Evolutionary conservation across 2,888 invertebrate species (phyloP).

Genomic region (Apoderus coryli): DNA sequence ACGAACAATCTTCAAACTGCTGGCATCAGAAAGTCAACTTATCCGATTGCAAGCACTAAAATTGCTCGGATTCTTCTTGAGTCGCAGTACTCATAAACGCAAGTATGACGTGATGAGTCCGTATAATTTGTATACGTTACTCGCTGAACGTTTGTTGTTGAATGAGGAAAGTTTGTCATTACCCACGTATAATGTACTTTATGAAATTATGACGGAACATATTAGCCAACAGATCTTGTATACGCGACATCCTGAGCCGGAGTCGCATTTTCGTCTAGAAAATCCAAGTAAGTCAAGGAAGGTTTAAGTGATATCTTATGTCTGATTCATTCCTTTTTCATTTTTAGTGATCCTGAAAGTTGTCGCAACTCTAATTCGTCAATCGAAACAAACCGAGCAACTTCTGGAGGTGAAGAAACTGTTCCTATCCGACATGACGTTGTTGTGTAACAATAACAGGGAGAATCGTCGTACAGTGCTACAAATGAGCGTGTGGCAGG

Average conservation of each 20-base stretch:
- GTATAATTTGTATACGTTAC: conserved; percentile 91
- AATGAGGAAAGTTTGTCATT: conserved; percentile 82
- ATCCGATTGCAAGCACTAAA: conserved; percentile 93
- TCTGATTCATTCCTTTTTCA: no score
- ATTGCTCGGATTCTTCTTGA: conserved; percentile 92
- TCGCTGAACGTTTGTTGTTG: conserved; percentile 81
- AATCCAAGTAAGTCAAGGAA: conserved; percentile 89
- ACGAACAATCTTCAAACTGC: conserved; percentile 88
- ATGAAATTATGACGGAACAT: conserved; percentile 96
- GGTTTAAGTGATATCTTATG: no score
- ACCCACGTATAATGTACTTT: conserved; percentile 95
- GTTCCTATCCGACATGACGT: conserved; percentile 96
- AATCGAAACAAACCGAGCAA: conserved; percentile 89
- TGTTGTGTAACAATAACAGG: conserved; percentile 90
- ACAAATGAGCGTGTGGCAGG: conserved; percentile 99
- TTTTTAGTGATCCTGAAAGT: conserved; percentile 92
- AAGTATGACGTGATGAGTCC: conserved; percentile 99
- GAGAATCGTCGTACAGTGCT: conserved; percentile 94
- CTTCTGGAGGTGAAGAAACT: conserved; percentile 86
- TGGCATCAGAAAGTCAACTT: conserved; percentile 90
- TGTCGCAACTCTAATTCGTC: conserved; percentile 89
- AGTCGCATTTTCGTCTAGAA: conserved; percentile 86
- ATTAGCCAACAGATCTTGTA: conserved; percentile 91
- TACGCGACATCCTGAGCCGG: conserved; percentile 88
- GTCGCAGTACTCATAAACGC: conserved; percentile 94